Percentiles rank a stretch among this genome's conserved stretches.
phyloP scores from a whole-genome alignment of 2,888 invertebrate species.

The Chaetogeoica ovagalla region DNA sequence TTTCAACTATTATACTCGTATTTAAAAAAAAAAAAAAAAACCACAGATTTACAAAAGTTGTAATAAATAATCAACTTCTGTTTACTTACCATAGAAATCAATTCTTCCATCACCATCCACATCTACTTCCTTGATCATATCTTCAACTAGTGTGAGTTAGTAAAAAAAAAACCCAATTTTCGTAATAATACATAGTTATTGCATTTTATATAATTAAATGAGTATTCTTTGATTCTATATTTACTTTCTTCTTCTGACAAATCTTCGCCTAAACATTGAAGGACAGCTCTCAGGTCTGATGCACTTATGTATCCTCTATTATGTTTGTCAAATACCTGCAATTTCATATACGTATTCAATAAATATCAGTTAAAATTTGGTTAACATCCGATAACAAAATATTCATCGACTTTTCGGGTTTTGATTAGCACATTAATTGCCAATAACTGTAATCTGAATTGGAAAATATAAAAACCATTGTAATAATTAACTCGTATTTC shows the following conservation, averaged over 20 bases:
- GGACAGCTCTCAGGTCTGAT: constrained; percentile 81
- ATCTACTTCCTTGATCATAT: constrained; percentile 95
- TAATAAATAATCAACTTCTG: too few relatives aligned
- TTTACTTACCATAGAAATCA: constrained; percentile 79
- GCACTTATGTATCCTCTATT: constrained; percentile 91
- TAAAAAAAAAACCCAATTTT: background rate
- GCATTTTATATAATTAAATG: background rate
- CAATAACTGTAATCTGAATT: too few relatives aligned
- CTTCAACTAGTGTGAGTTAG: constrained; percentile 70
- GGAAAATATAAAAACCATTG: too few relatives aligned
- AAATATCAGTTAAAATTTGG: too few relatives aligned
- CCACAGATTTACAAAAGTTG: too few relatives aligned
- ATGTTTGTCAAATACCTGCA: constrained; percentile 79
- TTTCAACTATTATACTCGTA: too few relatives aligned
- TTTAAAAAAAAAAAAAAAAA: too few relatives aligned
- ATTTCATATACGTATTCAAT: constrained; percentile 36
- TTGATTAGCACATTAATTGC: too few relatives aligned
- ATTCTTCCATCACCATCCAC: constrained; percentile 92
- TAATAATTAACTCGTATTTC: too few relatives aligned
- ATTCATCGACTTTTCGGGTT: too few relatives aligned
- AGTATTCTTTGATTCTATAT: background rate
- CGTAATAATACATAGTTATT: background rate
- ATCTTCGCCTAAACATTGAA: constrained; percentile 87
- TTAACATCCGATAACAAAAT: too few relatives aligned
- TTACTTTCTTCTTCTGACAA: constrained; percentile 87